phyloP scores from a whole-genome alignment of 2,888 invertebrate species.

The Heteromurus nitidus region DNA sequence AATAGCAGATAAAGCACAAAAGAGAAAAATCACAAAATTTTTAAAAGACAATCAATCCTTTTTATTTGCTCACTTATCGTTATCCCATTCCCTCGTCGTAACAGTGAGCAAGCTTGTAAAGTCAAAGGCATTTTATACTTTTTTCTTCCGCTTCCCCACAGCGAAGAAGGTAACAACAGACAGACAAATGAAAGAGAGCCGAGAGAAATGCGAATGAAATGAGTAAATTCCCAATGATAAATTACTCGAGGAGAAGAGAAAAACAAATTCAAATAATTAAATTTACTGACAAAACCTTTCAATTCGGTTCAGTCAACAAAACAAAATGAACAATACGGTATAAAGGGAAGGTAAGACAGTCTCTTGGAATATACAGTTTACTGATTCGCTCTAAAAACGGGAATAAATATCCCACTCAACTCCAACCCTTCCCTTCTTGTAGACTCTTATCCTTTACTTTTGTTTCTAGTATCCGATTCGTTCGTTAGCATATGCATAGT shows the following conservation, averaged over 20 bases:
- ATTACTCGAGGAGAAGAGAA: slow-evolving; percentile 44
- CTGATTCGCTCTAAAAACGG: too few relatives aligned
- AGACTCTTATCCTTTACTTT: too few relatives aligned
- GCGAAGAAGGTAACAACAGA: not conserved
- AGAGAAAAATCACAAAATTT: not conserved
- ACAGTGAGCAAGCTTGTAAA: too few relatives aligned
- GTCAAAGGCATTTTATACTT: too few relatives aligned
- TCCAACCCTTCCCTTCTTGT: too few relatives aligned
- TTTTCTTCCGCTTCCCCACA: too few relatives aligned
- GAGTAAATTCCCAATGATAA: slow-evolving; percentile 45
- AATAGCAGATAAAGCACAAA: not conserved
- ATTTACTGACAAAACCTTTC: slow-evolving; percentile 28
- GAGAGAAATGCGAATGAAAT: slow-evolving; percentile 27
- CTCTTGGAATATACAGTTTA: too few relatives aligned
- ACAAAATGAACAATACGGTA: not conserved
- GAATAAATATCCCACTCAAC: too few relatives aligned
- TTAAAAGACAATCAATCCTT: not conserved
- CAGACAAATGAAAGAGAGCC: not conserved
- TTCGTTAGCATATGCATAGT: too few relatives aligned
- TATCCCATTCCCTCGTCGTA: too few relatives aligned
- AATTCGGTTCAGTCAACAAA: not conserved
- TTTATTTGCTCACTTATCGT: too few relatives aligned
- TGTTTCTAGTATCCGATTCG: too few relatives aligned
- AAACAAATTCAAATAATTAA: slow-evolving; percentile 58
- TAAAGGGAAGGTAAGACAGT: slow-evolving; percentile 11